Base-by-base conservation (phyloP, 30 jellyfish, hydroid and myxozoan genomes). In the Aurelia sp. region DNA sequence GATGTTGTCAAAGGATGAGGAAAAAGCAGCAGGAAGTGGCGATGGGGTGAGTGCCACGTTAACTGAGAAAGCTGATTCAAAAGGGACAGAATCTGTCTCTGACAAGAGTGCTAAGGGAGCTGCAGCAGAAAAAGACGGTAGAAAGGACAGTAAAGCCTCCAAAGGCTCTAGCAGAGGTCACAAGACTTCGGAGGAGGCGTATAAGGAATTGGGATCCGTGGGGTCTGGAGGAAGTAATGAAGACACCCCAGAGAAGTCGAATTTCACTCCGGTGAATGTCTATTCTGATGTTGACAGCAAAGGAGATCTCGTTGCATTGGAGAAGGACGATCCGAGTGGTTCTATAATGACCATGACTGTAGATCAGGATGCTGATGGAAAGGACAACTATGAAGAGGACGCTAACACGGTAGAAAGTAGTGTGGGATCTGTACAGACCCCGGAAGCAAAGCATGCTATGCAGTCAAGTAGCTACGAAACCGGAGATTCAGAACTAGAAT, bases 341-440 rank as follows among this genome's bases (percentile, higher is more conserved):
- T 86, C 95, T 1, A 76, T 86, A 10, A 71, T 74, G 61, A 86
- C 95, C 23, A 86, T 86, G 95, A 86, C 95, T 7, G 95, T 86
- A 3, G 95, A 74, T 23, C 68, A 74, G 37, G 89, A 86, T 11
- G 81, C 89, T 55, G 62, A 62, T 13, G 91, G 51, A 13, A 78
- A 44, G 67, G 62, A 60, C 18, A 48, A 18, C 18, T 16, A 73
- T 19, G 72, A 19, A 47, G 75, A 57, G 58, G 91, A 35, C 1
- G 63, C 31, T 20, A 41, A 37, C 12, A 58, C 44, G 47, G 12
- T 37, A 52, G 87, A 44, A 17, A 68, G 19, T 1, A 73, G 19
- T 20, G 12, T 20, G 20, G 44, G 55, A 6, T 50, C 27, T 15
- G 30, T 3, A 3, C 60, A 44, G 59, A 55, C 44, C 47, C 75